A percentile compares a stretch with the other conserved stretches of the same genome.
Evolutionary conservation across 2,113 vertebrate species (phyloP).

Genomic region (Alligator sinensis): DNA sequence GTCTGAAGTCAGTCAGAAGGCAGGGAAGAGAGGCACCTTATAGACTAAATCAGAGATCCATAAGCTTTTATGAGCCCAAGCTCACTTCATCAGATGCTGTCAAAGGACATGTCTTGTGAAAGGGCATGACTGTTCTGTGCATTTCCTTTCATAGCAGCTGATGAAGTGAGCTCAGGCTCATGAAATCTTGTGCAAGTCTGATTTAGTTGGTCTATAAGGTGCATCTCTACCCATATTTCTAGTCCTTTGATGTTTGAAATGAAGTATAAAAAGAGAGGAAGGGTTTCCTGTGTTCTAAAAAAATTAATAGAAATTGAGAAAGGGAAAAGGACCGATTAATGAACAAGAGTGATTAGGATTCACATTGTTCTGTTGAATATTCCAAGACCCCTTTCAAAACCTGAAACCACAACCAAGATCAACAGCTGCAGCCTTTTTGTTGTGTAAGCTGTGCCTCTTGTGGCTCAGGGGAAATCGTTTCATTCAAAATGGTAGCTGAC

Average conservation of each 20-base stretch:
- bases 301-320: not conserved
- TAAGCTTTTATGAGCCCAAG: too few relatives aligned
- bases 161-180: too few relatives aligned
- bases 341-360: slow-evolving; percentile 13
- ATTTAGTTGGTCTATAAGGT: too few relatives aligned
- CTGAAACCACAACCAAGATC: not conserved
- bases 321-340: not conserved
- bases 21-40: too few relatives aligned
- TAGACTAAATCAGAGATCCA: too few relatives aligned
- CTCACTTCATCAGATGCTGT: too few relatives aligned
- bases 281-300: not conserved
- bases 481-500: slow-evolving; percentile 33
- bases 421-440: not conserved
- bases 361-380: slow-evolving; percentile 49
- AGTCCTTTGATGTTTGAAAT: not conserved
- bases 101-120: too few relatives aligned
- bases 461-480: slow-evolving; percentile 11
- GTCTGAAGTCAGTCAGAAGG: too few relatives aligned
- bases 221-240: too few relatives aligned
- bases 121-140: too few relatives aligned
- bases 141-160: too few relatives aligned
- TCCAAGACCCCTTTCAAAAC: not conserved
- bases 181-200: too few relatives aligned
- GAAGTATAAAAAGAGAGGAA: not conserved
- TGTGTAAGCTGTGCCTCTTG: slow-evolving; percentile 20